phyloP scores from a whole-genome alignment of 2,888 invertebrate genomes.

The Drosophila tanythrix region DNA sequence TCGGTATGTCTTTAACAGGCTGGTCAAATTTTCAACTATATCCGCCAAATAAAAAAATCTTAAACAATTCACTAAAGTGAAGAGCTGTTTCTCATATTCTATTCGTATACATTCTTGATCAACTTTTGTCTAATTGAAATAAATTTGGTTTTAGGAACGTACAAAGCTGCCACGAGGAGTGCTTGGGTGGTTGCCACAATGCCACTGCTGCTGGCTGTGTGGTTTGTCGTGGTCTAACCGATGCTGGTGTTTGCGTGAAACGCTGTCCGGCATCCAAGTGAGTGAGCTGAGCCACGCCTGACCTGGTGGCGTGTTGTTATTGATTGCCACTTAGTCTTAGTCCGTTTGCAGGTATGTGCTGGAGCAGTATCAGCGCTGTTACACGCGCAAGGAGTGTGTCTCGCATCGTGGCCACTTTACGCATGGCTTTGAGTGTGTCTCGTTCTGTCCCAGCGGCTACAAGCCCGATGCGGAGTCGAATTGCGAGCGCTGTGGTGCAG shows the following conservation, averaged over 20 bases:
- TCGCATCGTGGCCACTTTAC: conserved; percentile 68
- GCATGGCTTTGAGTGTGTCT: conserved; percentile 56
- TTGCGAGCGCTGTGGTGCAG: conserved; percentile 55
- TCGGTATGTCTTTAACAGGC: conserved; percentile 53
- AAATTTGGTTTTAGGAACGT: conserved; percentile 47
- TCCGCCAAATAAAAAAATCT: neutral
- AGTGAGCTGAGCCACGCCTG: conserved; percentile 31
- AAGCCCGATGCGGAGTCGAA: conserved; percentile 33
- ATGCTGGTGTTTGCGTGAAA: conserved; percentile 87
- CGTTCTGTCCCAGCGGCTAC: conserved; percentile 70
- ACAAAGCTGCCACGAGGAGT: conserved; percentile 89
- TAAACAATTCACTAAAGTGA: neutral
- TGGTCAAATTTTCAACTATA: no score
- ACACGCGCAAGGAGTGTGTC: conserved; percentile 89
- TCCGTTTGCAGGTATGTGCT: conserved; percentile 66
- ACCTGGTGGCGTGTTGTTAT: conserved; percentile 1
- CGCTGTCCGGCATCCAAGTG: conserved; percentile 89
- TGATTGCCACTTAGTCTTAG: conserved; percentile 31
- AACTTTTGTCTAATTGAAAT: neutral
- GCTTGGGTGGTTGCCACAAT: conserved; percentile 90
- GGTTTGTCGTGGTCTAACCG: conserved; percentile 88
- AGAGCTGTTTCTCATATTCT: neutral
- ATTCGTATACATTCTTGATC: neutral
- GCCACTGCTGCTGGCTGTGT: conserved; percentile 87
- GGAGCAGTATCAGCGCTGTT: conserved; percentile 86